Evolutionary conservation across 2,113 vertebrate species (phyloP), one percentile per base, ranked within the genome.

Genomic region (Gopherus evgoodei): DNA sequence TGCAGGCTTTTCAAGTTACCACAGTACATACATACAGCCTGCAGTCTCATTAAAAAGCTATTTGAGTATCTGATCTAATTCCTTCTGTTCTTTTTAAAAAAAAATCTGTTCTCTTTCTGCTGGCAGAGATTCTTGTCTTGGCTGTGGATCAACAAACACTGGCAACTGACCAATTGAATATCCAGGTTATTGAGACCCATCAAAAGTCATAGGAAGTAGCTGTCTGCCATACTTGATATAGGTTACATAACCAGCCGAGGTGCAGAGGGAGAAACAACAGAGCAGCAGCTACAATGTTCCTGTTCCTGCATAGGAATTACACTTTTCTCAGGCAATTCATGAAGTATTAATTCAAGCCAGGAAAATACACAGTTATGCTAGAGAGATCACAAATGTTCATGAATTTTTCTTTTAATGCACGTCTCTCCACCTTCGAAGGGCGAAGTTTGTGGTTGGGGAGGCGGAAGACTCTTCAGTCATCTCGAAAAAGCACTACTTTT

Each of bases 211-310:
- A 94, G 88, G 59, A 95, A 97, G 38, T 90, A 62, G 91, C 57
- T 85, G 35, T 92, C 56, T 96, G 95, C 92, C 93, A 83, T 83
- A 85, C 84, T 96, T 96, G 35, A 49, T 92, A 88, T 81, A 94
- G 93, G 95, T 93, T 93, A 92, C 89, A 44, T 75, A 91, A 83
- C 31, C 65, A 87, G 49, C 86, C 92, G 87, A 96, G 91, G 72
- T 94, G 93, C 90, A 81, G 83, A 91, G 65, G 88, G 94, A 97
- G 89, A 96, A 96, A 81, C 88, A 92, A 81, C 44, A 96, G 65
- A 95, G 62, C 29, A 9, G 78, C 91, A 81, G 38, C 91, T 90
- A 62, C 1, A 2, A 87, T 83, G 49, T 94, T n/a, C 53, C 47
- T 84, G n/a, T 65, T 91, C 12, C 52, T 81, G 54, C 85, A 31